These are phyloP conservation scores for Aphelocoma californica DNA, from an alignment of 2,797 vertebrate genomes.

Conservation along the genomic window DNA sequence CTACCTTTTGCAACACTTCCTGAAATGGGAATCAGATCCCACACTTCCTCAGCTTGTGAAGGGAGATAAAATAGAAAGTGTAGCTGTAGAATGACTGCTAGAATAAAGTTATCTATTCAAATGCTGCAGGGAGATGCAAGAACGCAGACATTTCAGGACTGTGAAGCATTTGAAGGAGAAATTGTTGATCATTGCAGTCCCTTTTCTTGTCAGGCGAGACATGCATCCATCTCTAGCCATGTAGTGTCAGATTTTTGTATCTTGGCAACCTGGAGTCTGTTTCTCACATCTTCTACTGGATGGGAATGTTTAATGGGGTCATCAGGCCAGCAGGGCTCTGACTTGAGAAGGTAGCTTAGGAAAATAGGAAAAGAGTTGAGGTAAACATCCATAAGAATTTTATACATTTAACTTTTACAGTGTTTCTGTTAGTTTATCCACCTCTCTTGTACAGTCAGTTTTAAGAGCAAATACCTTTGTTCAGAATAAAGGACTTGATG, in stretches of 20 bases:
- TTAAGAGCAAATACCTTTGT: background rate
- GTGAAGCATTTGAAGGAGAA: background rate
- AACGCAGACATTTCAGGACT: background rate
- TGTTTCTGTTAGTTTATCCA: background rate
- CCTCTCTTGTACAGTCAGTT: background rate
- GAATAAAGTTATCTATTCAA: background rate
- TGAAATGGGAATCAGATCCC: background rate
- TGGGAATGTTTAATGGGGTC: background rate
- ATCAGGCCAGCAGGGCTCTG: background rate
- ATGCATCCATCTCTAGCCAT: background rate
- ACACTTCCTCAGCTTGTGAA: background rate
- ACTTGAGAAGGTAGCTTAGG: background rate
- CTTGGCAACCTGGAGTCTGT: background rate
- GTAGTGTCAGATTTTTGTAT: background rate
- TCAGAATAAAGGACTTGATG: background rate
- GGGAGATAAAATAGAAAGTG: background rate
- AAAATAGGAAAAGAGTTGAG: background rate
- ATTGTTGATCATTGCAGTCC: background rate
- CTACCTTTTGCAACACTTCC: background rate
- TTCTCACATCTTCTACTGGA: background rate
- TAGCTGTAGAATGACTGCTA: background rate
- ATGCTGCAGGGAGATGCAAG: background rate
- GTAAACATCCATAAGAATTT: background rate
- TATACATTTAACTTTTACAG: background rate
- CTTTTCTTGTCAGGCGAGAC: background rate